phyloP scores from a whole-genome alignment of 2,797 vertebrate species.

The Karalla daura region DNA sequence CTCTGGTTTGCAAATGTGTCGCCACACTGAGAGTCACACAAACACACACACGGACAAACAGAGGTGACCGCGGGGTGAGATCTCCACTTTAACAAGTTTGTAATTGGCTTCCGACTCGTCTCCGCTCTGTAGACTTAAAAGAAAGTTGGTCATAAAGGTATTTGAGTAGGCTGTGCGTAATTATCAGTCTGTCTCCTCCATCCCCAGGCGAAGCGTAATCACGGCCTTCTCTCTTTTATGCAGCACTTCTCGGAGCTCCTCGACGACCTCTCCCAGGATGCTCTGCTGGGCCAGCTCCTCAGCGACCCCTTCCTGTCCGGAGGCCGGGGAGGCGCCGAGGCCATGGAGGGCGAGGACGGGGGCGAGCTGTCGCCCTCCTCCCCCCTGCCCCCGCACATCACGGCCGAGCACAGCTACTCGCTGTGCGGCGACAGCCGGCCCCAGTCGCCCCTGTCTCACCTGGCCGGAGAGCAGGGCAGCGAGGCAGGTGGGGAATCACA shows the following conservation, averaged over 20 bases:
- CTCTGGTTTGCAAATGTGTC: slow-evolving; percentile 35
- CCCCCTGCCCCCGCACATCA: slow-evolving; percentile 93
- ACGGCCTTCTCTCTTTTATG: neutral
- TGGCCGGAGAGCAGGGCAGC: slow-evolving; percentile 87
- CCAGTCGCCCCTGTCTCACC: slow-evolving; percentile 93
- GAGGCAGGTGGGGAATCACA: no score
- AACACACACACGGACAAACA: slow-evolving; percentile 7
- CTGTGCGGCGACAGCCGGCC: slow-evolving; percentile 94
- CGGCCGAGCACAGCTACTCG: slow-evolving; percentile 97
- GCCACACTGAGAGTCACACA: slow-evolving; percentile 51
- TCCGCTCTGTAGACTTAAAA: slow-evolving; percentile 11
- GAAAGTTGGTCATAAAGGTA: slow-evolving; percentile 38
- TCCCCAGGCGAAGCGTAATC: neutral
- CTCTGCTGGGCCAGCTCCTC: slow-evolving; percentile 93
- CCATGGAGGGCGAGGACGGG: slow-evolving; percentile 89
- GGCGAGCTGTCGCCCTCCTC: slow-evolving; percentile 83
- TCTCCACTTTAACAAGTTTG: neutral
- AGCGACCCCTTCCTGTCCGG: slow-evolving; percentile 97
- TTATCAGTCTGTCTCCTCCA: slow-evolving; percentile 42
- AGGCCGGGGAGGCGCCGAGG: slow-evolving; percentile 82
- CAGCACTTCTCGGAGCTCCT: slow-evolving; percentile 97
- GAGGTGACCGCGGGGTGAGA: slow-evolving; percentile 3
- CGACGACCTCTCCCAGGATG: slow-evolving; percentile 95
- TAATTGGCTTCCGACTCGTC: slow-evolving; percentile 32
- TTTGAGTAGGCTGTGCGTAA: slow-evolving; percentile 46